Evolutionary conservation across 2,888 invertebrate species (phyloP), one percentile per base, ranked within the genome.

Genomic region (Vandiemenella viatica): DNA sequence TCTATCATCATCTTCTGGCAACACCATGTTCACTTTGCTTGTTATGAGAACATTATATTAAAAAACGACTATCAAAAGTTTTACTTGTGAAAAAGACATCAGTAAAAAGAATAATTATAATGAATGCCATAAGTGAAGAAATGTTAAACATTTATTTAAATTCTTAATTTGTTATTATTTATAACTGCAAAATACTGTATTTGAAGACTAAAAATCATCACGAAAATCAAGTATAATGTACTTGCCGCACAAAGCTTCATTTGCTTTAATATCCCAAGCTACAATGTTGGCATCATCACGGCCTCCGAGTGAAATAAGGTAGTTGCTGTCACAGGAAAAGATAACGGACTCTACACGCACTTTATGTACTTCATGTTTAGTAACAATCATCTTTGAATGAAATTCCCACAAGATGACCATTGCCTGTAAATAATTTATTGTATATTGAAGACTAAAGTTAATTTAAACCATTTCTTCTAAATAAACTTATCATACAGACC

Each of bases 391-490:
- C 54, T 73, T 75, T 45, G 71, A 74, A 13, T 77, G 71, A 62
- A 82, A 92, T 61, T 89, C 79, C 93, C 93, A 95, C 15, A 95
- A 66, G 55, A 90, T 89, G 0, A 88, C 82, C 50, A 78, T 76
- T 0, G 92, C 71, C 72, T 73, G 58, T 6, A 56, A 51, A 46
- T 16, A 38, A 6, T n/a, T n/a, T 16, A 38, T n/a, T 8, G 13
- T 15, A 8, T 4, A 5, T 3, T 4, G 21, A 10, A 20, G 10
- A 21, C 17, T 18, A 7, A 42, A 5, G 8, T 10, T 18, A 42
- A 42, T 18, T 42, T 18, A 5, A 10, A 42, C 2, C 8, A 16
- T 8, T 1, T 8, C 40, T 15, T 23, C 6, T 23, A 23, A 5
- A 7, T 19, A 2, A 1, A 43, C 17, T 10, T 21, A 5, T 15